phyloP scores from a whole-genome alignment of 2,888 invertebrate species.

The Latrodectus hesperus region DNA sequence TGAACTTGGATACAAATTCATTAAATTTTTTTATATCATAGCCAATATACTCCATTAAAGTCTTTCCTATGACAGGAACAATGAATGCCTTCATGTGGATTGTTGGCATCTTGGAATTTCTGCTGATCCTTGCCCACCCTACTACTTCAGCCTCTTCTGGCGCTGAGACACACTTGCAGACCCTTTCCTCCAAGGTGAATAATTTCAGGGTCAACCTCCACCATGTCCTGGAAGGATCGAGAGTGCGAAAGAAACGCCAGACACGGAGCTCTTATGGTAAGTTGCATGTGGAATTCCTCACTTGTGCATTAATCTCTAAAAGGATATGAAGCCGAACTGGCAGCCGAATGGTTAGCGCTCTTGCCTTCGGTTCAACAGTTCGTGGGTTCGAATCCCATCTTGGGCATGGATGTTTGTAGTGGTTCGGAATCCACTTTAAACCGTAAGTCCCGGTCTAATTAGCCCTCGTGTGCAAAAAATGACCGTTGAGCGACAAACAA shows the following conservation, averaged over 20 bases:
- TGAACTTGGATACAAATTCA: no score
- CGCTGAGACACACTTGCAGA: not conserved
- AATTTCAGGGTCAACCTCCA: slow-evolving; percentile 42
- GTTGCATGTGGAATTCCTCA: not conserved
- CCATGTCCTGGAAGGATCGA: slow-evolving; percentile 37
- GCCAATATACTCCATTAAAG: no score
- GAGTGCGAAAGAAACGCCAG: slow-evolving; percentile 37
- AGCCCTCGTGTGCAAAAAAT: no score
- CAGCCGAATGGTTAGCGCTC: no score
- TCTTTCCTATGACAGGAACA: not conserved
- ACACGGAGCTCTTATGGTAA: slow-evolving; percentile 5
- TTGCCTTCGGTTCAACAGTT: no score
- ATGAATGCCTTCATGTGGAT: slow-evolving; percentile 21
- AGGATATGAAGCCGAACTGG: not conserved
- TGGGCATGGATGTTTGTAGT: no score
- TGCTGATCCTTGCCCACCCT: slow-evolving; percentile 5
- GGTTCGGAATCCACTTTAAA: no score
- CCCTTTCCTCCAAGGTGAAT: slow-evolving; percentile 9
- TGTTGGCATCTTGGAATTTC: not conserved
- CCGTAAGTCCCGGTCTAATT: no score
- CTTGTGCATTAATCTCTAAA: not conserved
- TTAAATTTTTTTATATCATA: no score
- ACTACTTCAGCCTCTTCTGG: not conserved
- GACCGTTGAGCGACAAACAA: no score
- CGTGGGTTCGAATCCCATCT: no score